phyloP scores from a whole-genome alignment of 2,888 invertebrate species.

The Trisateles emortualis region DNA sequence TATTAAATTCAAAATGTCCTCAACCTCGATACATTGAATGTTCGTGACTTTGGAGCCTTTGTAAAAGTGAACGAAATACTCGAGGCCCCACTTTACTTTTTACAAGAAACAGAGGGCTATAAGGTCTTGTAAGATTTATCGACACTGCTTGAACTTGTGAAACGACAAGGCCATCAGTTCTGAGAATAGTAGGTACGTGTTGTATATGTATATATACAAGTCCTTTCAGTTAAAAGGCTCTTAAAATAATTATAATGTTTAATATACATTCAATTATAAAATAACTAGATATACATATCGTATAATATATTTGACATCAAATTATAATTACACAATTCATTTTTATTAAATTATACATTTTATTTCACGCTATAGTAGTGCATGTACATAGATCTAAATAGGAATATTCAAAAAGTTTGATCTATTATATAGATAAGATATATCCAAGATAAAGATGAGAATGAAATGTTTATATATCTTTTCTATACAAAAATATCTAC shows the following conservation, averaged over 20 bases:
- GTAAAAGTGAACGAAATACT: background rate
- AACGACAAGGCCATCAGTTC: background rate
- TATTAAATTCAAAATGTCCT: background rate
- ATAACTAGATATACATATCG: background rate
- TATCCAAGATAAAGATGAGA: conserved; percentile 23
- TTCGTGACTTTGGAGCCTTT: background rate
- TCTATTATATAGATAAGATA: conserved; percentile 36
- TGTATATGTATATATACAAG: background rate
- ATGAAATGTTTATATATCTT: conserved; percentile 20
- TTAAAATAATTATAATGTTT: background rate
- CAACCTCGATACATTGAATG: background rate
- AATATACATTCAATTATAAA: background rate
- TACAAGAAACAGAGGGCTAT: background rate
- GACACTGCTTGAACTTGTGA: background rate
- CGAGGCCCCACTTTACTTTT: background rate
- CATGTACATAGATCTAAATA: conserved; percentile 19
- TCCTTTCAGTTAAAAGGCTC: background rate
- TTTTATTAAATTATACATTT: conserved; percentile 1
- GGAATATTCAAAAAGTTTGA: conserved; percentile 32
- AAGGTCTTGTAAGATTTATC: background rate
- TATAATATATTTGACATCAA: too few species aligned
- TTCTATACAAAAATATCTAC: conserved; percentile 63
- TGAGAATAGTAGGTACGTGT: conserved; percentile 1
- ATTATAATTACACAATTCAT: conserved; percentile 4
- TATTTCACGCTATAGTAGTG: conserved; percentile 9